Base-by-base conservation (phyloP, 2,113 vertebrate genomes). In the Poecilia latipinna region DNA sequence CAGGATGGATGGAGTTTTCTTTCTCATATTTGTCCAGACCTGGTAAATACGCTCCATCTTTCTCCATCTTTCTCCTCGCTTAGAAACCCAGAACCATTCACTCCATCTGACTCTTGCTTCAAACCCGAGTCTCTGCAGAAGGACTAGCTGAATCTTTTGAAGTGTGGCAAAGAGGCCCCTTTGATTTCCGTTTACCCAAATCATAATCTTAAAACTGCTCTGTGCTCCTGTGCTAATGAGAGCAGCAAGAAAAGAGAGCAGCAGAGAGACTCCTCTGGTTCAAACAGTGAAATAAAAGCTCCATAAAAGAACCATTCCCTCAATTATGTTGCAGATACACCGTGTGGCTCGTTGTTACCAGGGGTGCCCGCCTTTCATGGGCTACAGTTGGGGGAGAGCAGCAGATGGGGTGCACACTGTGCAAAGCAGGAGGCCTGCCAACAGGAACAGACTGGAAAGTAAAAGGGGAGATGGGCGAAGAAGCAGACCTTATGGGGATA, bases 401-500 rank as follows among this genome's bases (percentile, higher is more conserved):
- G 77, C 88, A 91, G 88, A 91, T 88, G 86, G 87, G 79, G 74
- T 2, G 72, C 79, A 79, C 81, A 26, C 86, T 82, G 80, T 79
- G 82, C 33, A 72, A 80, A 82, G 78, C 15, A 37, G 64, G 67
- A 75, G 75, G 4, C 26, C 8, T 75, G 87, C 86, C 82, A 89
- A 78, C 39, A 60, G 0, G 51, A 86, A 77, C 86, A 84, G 84
- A 83, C 87, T 8, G 57, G 78, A 37, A 70, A 75, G 60, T 78
- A 79, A 82, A 81, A 76, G 77, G 71, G 78, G 68, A 28, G 26
- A 42, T 28, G 12, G 26, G n/a, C n/a, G 42, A 44, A 68, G 24
- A 70, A 65, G 72, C 13, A 39, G 33, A 62, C 74, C 51, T n/a
- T 32, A 42, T 5, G 57, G 70, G 76, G 72, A 54, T 66, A 48